Evolutionary conservation across 2,888 invertebrate genomes (phyloP).

Genomic region (Dioctria rufipes): DNA sequence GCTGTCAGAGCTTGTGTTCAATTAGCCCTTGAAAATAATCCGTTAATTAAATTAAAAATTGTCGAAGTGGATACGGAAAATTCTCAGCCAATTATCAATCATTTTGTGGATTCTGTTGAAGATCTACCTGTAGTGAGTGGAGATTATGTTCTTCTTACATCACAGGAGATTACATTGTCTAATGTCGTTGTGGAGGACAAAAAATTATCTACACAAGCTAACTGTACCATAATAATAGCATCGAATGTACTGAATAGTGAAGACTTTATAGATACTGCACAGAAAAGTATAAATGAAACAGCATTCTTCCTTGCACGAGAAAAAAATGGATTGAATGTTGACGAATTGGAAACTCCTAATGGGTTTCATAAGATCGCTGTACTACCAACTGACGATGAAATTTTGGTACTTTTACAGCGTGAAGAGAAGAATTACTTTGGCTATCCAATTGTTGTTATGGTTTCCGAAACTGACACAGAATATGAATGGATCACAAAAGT

Average conservation of each 20-base stretch:
- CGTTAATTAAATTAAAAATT: conserved; percentile 76
- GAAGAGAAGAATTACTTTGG: conserved; percentile 60
- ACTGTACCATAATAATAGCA: conserved; percentile 67
- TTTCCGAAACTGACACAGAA: conserved; percentile 64
- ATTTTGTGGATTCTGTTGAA: conserved; percentile 75
- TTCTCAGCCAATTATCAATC: conserved; percentile 73
- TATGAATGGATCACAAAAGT: conserved; percentile 67
- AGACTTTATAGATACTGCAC: conserved; percentile 71
- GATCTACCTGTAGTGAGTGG: conserved; percentile 81
- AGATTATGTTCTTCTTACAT: conserved; percentile 74
- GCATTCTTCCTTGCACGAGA: conserved; percentile 78
- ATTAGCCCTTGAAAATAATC: conserved; percentile 80
- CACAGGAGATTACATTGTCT: conserved; percentile 68
- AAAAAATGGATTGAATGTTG: conserved; percentile 72
- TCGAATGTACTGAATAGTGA: conserved; percentile 62
- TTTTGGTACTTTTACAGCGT: conserved; percentile 66
- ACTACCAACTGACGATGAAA: conserved; percentile 65
- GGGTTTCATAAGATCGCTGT: conserved; percentile 64
- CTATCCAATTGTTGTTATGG: conserved; percentile 62
- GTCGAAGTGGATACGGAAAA: conserved; percentile 74
- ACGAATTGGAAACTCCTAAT: conserved; percentile 61
- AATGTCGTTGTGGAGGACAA: conserved; percentile 77
- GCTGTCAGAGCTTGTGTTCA: conserved; percentile 78
- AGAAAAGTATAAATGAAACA: conserved; percentile 73
- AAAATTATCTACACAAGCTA: conserved; percentile 71